These are phyloP conservation scores for Drosophila greeni DNA, from an alignment of 2,888 invertebrate species.

Conservation along the genomic window DNA sequence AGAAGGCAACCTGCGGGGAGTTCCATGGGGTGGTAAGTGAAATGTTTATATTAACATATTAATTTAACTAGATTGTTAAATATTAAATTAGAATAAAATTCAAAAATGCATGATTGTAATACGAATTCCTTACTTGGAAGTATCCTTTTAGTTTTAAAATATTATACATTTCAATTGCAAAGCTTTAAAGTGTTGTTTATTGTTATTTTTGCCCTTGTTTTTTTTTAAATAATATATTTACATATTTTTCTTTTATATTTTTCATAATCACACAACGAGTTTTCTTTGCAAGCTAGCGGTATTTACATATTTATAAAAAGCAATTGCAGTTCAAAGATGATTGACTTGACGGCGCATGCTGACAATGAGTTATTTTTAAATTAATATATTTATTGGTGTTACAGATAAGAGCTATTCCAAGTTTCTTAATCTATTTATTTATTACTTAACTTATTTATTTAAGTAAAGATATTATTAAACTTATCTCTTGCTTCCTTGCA, in stretches of 20 bases:
- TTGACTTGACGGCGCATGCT: background rate
- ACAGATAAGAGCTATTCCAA: background rate
- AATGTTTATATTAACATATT: background rate
- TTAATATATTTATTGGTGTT: background rate
- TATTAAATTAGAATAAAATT: too few species aligned
- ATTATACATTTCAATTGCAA: background rate
- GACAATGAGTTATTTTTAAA: slow-evolving; percentile 25
- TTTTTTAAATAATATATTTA: background rate
- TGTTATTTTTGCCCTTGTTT: too few species aligned
- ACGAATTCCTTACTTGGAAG: background rate
- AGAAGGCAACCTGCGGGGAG: slow-evolving; percentile 55
- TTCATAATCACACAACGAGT: background rate
- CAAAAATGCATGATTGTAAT: too few species aligned
- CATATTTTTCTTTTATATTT: background rate
- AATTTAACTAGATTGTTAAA: too few species aligned
- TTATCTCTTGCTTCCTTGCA: background rate
- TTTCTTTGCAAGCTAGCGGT: background rate
- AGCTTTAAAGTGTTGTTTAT: background rate
- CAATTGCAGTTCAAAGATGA: slow-evolving; percentile 2
- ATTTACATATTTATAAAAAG: slow-evolving; percentile 5
- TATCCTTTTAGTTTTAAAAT: background rate
- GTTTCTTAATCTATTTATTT: too few species aligned
- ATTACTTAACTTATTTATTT: too few species aligned
- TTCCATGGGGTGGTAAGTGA: slow-evolving; percentile 51
- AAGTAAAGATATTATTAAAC: background rate